Percentiles rank a stretch among this genome's conserved stretches.
Conservation (phyloP, 2,888 invertebrate genomes). For the Chesias legatella region DNA sequence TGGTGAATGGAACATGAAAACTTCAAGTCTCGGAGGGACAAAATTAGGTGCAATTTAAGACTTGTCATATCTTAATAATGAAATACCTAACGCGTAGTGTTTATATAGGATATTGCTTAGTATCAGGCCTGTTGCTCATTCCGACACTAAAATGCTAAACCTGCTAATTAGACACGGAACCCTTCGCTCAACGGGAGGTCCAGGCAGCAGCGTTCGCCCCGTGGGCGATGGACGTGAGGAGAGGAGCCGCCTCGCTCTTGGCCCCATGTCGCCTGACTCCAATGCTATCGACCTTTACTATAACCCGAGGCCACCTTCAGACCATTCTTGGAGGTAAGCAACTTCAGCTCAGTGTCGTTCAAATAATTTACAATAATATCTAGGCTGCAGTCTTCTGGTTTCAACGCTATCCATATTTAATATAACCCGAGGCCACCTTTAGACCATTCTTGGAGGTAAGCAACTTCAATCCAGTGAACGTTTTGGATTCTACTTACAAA, state of each 20-base stretch:
- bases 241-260: slow-evolving; percentile 86
- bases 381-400: slow-evolving; percentile 85
- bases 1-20: no score
- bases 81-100: no score
- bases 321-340: slow-evolving; percentile 77
- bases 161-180: slow-evolving; percentile 64
- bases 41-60: no score
- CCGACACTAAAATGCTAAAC: not conserved
- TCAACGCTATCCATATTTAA: slow-evolving; percentile 86
- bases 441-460: slow-evolving; percentile 78
- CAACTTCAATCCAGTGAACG: no score
- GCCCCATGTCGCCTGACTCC: slow-evolving; percentile 85
- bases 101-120: no score
- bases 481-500: no score
- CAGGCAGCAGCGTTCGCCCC: slow-evolving; percentile 80
- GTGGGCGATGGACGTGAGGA: slow-evolving; percentile 90
- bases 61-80: no score
- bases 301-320: slow-evolving; percentile 86
- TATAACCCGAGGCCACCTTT: slow-evolving; percentile 88
- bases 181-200: slow-evolving; percentile 59
- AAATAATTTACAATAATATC: no score
- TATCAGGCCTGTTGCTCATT: no score
- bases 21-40: no score
- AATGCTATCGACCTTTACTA: slow-evolving; percentile 88
- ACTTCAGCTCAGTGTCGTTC: no score